Evolutionary conservation across 2,888 invertebrate genomes (phyloP), one percentile per base, ranked within the genome.

Genomic region (Suillia variegata): DNA sequence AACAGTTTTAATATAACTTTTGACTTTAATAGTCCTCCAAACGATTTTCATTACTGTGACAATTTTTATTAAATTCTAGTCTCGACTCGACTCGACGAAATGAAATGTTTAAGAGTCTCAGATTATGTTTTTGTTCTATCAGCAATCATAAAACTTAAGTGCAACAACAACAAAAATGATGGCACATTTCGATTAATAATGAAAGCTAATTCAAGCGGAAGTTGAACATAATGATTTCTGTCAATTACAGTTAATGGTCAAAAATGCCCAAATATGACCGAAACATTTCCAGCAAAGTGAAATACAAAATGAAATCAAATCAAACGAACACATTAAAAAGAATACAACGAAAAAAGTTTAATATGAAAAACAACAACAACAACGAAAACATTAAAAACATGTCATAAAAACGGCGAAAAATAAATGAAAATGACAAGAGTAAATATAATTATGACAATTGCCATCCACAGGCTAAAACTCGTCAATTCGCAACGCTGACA

Each of bases 201-300:
- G 55, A 48, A 60, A 31, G 42, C 31, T 55, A 55, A 61, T 54
- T 61, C 58, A 58, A 48, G 54, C 58, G 61, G 54, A 58, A 61
- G 61, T 54, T 53, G 51, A 56, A 62, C 53, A 62, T 62, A 62
- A 58, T 62, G 62, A 58, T 56, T 62, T 62, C 58, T 62, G 62
- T 62, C 62, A 62, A 62, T 62, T 56, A 56, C 62, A 62, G 58
- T 58, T 62, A 62, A 62, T 58, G 55, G 24, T 49, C 31, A 49
- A 57, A 33, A 34, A 48, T 31, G 56, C 33, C 33, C 18, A 33
- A 38, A 31, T 13, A 50, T 2, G 5, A 50, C 10, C 17, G 18
- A 10, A 26, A 26, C 5, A 50, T 15, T 26, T n/a, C n/a, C 4
- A 50, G 26, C 20, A 45, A 45, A 20, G 8, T 18, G 13, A 18